Evolutionary conservation across 2,888 invertebrate species (phyloP).

Genomic region (Lasioglossum villosulum): DNA sequence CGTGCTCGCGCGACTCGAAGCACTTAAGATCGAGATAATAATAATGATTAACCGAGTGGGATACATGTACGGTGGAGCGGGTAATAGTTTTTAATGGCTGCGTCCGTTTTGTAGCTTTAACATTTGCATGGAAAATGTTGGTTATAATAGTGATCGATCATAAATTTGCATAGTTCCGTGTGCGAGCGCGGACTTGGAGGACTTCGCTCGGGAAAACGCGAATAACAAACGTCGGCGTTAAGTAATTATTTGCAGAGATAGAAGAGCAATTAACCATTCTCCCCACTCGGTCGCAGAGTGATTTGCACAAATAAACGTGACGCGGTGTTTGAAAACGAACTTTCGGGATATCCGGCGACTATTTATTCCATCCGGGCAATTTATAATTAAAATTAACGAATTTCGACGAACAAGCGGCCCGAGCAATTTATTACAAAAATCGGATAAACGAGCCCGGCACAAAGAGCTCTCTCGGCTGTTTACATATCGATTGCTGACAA

Average conservation of each 20-base stretch:
- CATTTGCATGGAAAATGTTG: slow-evolving; percentile 26
- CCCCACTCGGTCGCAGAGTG: not conserved
- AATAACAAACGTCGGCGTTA: slow-evolving; percentile 5
- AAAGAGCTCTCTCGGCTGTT: not conserved
- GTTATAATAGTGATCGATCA: slow-evolving; percentile 25
- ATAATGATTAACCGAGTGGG: slow-evolving; percentile 21
- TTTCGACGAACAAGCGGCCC: not conserved
- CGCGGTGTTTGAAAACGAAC: not conserved
- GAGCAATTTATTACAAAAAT: slow-evolving; percentile 14
- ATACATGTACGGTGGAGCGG: slow-evolving; percentile 4
- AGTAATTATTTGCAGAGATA: slow-evolving; percentile 16
- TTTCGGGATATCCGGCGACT: not conserved
- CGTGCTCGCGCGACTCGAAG: not conserved
- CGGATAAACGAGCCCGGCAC: not conserved
- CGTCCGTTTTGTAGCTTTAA: slow-evolving; percentile 25
- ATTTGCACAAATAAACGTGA: slow-evolving; percentile 7
- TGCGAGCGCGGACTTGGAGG: not conserved
- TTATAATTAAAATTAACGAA: slow-evolving; percentile 18
- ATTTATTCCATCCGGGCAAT: not conserved
- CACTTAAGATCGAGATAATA: slow-evolving; percentile 19
- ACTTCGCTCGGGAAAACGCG: slow-evolving; percentile 2
- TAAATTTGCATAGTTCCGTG: slow-evolving; percentile 34
- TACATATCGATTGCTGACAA: not conserved
- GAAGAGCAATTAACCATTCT: slow-evolving; percentile 1
- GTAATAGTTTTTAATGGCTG: slow-evolving; percentile 25